Evolutionary conservation across 2,888 invertebrate genomes (phyloP), one percentile per base, ranked within the genome.

Genomic region (Quadroppia sp.): DNA sequence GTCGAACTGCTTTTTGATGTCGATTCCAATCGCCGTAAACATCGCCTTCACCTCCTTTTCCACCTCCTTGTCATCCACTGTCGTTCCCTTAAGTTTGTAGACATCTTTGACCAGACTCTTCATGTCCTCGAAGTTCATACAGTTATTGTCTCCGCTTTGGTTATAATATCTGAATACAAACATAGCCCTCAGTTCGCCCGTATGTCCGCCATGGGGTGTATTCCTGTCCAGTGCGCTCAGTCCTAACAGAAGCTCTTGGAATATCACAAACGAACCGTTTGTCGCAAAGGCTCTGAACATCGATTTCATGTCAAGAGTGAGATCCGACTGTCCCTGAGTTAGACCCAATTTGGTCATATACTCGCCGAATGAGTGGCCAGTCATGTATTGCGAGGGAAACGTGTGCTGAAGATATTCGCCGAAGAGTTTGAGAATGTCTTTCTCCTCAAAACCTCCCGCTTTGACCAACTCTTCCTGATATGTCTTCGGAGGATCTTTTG

Each of bases 181-280:
- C 79, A 87, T 83, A 81, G 88, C 88, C 45, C 89, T 83, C 77
- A 89, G 84, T 81, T 89, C 89, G 0, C 88, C 89, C 0, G 88
- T 84, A 40, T 85, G 78, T 0, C 88, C 88, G 25, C 86, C 87
- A 82, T 89, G 89, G 69, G 85, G 86, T 0, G 88, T 89, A 53
- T 80, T 81, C 0, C 88, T 88, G 79, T 76, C 76, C 70, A 76
- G 36, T 25, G 76, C 87, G 1, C 89, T 88, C 36, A 87, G 78
- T 80, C 89, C 88, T 77, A 86, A 82, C 77, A 89, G 79, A 76
- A 87, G 81, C 79, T 88, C 88, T 70, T 74, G 72, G 59, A 76
- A 73, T 30, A 42, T n/a, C 23, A 76, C 6, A 36, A 48, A 67
- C 13, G 67, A 17, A 45, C 32, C 53, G 42, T 50, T 70, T 23